These are phyloP conservation scores for Gobionotothen gibberifrons DNA, from an alignment of 2,797 vertebrate species.

Conservation along the genomic window DNA sequence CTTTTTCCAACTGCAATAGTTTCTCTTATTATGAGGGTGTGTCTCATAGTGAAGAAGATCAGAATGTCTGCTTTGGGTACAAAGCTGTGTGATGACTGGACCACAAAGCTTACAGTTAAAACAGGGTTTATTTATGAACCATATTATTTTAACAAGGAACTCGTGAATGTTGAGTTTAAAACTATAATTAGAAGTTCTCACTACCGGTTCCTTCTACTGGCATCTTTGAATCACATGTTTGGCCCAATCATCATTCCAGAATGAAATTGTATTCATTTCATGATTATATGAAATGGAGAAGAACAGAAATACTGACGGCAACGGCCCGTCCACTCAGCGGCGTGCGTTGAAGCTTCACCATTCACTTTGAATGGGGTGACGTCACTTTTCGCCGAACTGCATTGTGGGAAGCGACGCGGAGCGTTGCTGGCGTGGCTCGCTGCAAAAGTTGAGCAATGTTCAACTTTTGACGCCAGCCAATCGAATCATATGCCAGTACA, in stretches of 20 bases:
- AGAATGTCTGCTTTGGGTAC: neutral
- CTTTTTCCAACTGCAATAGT: neutral
- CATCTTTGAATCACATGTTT: neutral
- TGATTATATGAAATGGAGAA: neutral
- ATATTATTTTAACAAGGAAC: neutral
- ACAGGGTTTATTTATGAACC: neutral
- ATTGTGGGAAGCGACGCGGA: no score
- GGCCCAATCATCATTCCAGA: neutral
- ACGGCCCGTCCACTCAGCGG: no score
- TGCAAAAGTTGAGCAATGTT: no score
- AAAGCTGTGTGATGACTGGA: neutral
- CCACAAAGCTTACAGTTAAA: neutral
- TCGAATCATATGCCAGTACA: no score
- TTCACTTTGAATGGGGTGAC: no score
- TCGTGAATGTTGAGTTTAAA: neutral
- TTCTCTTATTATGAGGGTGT: neutral
- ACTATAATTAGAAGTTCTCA: neutral
- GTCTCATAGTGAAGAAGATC: neutral
- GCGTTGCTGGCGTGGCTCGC: no score
- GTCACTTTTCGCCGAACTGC: no score
- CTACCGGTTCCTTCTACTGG: rapidly evolving
- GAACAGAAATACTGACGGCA: neutral
- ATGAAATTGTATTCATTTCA: neutral
- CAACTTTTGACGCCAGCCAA: no score
- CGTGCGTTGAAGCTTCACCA: no score